A percentile compares a stretch with the other conserved stretches of the same genome.
Evolutionary conservation across 2,113 vertebrate genomes (phyloP).

Genomic region (Oreochromis spilurus): DNA sequence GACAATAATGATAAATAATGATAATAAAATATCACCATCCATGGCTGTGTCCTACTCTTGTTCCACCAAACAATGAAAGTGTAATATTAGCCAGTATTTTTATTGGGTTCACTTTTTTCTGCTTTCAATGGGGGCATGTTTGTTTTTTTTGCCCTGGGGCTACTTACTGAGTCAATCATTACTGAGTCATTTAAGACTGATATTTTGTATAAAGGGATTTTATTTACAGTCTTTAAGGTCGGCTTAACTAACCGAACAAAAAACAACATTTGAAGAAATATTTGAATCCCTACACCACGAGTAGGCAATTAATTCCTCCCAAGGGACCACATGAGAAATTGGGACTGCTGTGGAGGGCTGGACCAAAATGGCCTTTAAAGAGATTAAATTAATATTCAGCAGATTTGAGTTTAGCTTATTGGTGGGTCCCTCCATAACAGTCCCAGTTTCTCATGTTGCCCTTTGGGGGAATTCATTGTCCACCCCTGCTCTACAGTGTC

Average conservation of each 20-base stretch:
- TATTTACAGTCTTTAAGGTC: neutral
- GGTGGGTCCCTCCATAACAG: neutral
- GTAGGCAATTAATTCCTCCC: neutral
- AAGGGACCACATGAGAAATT: neutral
- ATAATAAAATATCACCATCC: neutral
- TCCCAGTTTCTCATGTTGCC: neutral
- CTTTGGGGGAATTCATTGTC: neutral
- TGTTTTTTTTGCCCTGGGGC: neutral
- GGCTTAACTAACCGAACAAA: neutral
- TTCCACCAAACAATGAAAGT: neutral
- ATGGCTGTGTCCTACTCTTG: neutral
- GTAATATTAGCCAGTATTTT: neutral
- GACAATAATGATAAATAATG: neutral
- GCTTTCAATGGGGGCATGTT: neutral
- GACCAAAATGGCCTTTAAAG: neutral
- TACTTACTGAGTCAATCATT: neutral
- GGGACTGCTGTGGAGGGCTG: neutral
- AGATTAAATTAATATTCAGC: neutral
- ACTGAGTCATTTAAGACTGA: neutral
- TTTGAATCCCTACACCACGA: neutral
- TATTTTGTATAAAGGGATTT: neutral
- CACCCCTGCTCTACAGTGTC: neutral
- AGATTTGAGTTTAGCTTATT: neutral
- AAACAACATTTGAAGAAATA: neutral
- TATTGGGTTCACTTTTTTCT: neutral